Conservation (phyloP, 2,797 vertebrate genomes). For the Huso huso region DNA sequence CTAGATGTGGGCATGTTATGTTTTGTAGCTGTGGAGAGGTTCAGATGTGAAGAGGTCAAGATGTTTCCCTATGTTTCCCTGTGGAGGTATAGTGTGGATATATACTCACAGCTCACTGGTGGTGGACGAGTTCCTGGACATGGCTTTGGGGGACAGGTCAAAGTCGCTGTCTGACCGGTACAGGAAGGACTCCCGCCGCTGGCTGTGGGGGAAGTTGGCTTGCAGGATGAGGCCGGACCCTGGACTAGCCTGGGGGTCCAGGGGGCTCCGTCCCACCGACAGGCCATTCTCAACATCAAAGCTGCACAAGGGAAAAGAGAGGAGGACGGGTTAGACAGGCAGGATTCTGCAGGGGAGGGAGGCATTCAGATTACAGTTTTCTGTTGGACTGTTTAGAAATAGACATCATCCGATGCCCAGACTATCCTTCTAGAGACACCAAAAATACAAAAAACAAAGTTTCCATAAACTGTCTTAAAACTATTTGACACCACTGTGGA, state of each 20-base stretch:
- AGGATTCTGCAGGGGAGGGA: neutral
- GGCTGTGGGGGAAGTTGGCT: constrained; percentile 70
- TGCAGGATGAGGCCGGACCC: constrained; percentile 68
- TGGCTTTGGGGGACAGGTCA: constrained; percentile 78
- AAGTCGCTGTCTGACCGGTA: constrained; percentile 90
- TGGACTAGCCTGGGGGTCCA: constrained; percentile 71
- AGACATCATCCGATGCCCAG: constrained; percentile 23
- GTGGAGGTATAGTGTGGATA: neutral
- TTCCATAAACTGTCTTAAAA: too few relatives aligned
- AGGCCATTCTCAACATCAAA: constrained; percentile 88
- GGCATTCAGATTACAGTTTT: too few relatives aligned
- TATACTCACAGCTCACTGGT: constrained; percentile 83
- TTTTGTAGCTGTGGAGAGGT: too few relatives aligned
- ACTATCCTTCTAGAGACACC: constrained; percentile 30
- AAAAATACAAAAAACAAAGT: constrained; percentile 31
- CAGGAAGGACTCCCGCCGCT: constrained; percentile 85
- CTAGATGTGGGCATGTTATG: too few relatives aligned
- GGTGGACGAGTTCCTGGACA: constrained; percentile 77
- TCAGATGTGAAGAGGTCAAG: too few relatives aligned
- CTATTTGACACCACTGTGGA: too few relatives aligned
- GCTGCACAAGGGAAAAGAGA: constrained; percentile 48
- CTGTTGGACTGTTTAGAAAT: too few relatives aligned
- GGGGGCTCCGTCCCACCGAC: constrained; percentile 51
- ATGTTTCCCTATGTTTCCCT: too few relatives aligned
- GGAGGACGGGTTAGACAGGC: neutral